Percentiles rank a stretch among this genome's conserved stretches.
These are phyloP conservation scores for Vandiemenella viatica DNA, from an alignment of 2,888 invertebrate genomes.

Conservation along the genomic window DNA sequence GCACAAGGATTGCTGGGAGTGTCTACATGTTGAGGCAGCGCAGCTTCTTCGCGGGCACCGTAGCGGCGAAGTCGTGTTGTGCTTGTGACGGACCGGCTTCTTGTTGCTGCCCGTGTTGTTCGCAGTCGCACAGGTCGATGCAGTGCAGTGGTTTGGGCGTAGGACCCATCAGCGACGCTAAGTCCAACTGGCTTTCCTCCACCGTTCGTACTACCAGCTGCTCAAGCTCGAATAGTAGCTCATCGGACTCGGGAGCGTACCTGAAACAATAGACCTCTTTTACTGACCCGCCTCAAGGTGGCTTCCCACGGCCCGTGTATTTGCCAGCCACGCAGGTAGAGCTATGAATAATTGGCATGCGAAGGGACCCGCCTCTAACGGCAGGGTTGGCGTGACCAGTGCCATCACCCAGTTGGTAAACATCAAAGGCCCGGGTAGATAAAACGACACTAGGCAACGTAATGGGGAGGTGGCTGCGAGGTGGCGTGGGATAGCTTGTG, in stretches of 20 bases:
- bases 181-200: slow-evolving; percentile 37
- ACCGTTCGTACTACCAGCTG: slow-evolving; percentile 36
- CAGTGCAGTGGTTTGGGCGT: slow-evolving; percentile 11
- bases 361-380: too few relatives aligned
- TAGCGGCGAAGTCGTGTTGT: slow-evolving; percentile 52
- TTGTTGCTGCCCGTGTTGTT: slow-evolving; percentile 29
- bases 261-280: too few relatives aligned
- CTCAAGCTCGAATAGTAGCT: slow-evolving; percentile 66
- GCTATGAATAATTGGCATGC: too few relatives aligned
- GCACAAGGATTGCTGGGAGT: too few relatives aligned
- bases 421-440: too few relatives aligned
- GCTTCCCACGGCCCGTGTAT: too few relatives aligned
- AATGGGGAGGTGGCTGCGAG: too few relatives aligned
- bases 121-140: slow-evolving; percentile 20
- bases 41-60: slow-evolving; percentile 55
- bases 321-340: too few relatives aligned
- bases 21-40: slow-evolving; percentile 63
- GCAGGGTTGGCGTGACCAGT: too few relatives aligned
- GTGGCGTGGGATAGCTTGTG: too few relatives aligned
- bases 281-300: too few relatives aligned
- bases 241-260: slow-evolving; percentile 47
- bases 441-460: too few relatives aligned
- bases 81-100: slow-evolving; percentile 28
- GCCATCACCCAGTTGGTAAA: background rate
- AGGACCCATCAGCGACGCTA: slow-evolving; percentile 39